Evolutionary conservation across 2,888 invertebrate genomes (phyloP).

Genomic region (Pelosia muscerda): DNA sequence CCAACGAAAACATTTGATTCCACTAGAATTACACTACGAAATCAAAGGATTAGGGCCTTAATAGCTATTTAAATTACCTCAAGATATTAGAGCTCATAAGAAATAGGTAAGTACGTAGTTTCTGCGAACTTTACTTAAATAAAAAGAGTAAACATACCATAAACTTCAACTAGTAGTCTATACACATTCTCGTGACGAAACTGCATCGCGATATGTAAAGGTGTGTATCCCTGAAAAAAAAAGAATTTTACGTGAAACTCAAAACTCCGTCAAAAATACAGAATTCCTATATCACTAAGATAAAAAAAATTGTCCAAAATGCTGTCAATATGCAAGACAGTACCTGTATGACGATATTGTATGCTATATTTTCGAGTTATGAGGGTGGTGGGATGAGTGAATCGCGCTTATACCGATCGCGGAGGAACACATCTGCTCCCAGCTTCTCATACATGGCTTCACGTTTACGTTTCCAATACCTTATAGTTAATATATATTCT

Average conservation of each 20-base stretch:
- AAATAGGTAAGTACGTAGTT: too few species aligned
- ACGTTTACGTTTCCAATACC: conserved; percentile 63
- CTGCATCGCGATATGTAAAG: conserved; percentile 96
- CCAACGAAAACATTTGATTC: too few species aligned
- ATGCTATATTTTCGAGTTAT: conserved; percentile 44
- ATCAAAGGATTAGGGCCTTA: too few species aligned
- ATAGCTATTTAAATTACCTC: too few species aligned
- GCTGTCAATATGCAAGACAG: conserved; percentile 26
- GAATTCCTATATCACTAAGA: neutral
- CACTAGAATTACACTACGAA: too few species aligned
- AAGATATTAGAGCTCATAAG: too few species aligned
- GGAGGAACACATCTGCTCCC: conserved; percentile 64
- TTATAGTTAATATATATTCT: conserved; percentile 65
- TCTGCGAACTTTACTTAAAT: neutral
- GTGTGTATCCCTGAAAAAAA: conserved; percentile 96
- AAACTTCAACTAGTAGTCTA: conserved; percentile 95
- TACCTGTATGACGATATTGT: conserved; percentile 44
- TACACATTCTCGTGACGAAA: conserved; percentile 95
- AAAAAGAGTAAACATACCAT: conserved; percentile 89
- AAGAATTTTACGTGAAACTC: neutral
- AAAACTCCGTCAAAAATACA: neutral
- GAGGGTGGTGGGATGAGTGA: conserved; percentile 41
- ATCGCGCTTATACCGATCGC: conserved; percentile 32
- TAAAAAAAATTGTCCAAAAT: neutral
- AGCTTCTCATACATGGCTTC: conserved; percentile 53